Evolutionary conservation across 2,113 vertebrate species (phyloP).

Genomic region (Parotia lawesii): DNA sequence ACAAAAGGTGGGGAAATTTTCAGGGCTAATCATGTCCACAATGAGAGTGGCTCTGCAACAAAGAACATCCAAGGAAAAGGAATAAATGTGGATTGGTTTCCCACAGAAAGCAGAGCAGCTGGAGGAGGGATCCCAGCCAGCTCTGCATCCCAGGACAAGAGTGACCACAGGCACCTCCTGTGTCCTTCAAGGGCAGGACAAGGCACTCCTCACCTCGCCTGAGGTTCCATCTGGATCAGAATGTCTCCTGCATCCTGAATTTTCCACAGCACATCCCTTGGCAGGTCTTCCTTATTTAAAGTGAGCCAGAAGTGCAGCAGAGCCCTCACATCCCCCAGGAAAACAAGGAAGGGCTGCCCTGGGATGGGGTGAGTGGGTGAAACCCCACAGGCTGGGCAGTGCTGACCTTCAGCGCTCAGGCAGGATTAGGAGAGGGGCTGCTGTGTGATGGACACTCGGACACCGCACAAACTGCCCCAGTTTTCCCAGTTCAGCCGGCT

Average conservation of each 20-base stretch:
- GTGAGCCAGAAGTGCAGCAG: not conserved
- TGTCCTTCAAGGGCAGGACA: not conserved
- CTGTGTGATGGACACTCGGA: accelerated
- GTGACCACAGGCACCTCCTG: accelerated
- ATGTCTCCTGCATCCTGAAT: accelerated
- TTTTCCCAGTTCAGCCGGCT: not conserved
- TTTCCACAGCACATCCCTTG: not conserved
- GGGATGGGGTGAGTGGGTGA: not conserved
- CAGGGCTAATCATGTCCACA: accelerated
- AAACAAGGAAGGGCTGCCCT: not conserved
- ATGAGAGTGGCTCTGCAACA: not conserved
- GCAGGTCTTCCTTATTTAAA: not conserved
- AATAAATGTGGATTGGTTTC: not conserved
- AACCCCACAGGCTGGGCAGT: not conserved
- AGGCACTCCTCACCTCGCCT: not conserved
- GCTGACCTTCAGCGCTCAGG: not conserved
- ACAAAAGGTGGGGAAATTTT: not conserved
- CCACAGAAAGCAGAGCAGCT: not conserved
- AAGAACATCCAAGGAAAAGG: not conserved
- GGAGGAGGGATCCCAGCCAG: not conserved
- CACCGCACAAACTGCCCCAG: not conserved
- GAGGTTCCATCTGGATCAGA: not conserved
- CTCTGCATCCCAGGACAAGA: not conserved
- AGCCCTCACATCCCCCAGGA: not conserved
- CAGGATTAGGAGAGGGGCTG: not conserved